These are phyloP conservation scores for Aphelinus certus DNA, from an alignment of 1,140 invertebrate genomes.

Conservation along the genomic window DNA sequence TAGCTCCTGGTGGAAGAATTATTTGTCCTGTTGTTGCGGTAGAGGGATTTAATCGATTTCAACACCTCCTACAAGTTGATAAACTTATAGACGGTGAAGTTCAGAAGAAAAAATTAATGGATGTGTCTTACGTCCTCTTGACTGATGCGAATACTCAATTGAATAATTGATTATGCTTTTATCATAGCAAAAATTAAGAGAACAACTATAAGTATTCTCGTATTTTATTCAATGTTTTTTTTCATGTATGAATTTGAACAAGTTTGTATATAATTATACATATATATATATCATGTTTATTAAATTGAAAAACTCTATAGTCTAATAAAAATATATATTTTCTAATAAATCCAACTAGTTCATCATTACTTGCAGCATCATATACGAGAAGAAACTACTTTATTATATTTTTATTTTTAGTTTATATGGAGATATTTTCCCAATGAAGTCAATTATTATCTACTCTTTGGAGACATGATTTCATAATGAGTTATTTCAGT, in stretches of 20 bases:
- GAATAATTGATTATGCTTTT: constrained; percentile 38
- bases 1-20: constrained; percentile 74
- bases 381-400: too few relatives aligned
- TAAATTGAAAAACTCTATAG: constrained; percentile 6
- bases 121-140: constrained; percentile 61
- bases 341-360: not conserved
- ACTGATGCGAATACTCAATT: constrained; percentile 58
- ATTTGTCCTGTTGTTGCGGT: constrained; percentile 72
- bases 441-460: too few relatives aligned
- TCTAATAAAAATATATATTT: constrained; percentile 6
- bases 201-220: too few relatives aligned
- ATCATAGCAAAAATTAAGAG: not conserved
- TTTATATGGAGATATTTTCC: too few relatives aligned
- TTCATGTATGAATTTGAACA: not conserved
- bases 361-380: too few relatives aligned
- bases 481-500: too few relatives aligned
- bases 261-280: not conserved
- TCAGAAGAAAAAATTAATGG: constrained; percentile 57
- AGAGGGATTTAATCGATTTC: constrained; percentile 55
- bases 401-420: too few relatives aligned
- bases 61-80: constrained; percentile 60
- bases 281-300: not conserved
- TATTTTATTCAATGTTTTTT: not conserved
- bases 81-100: constrained; percentile 54
- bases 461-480: too few relatives aligned